Conservation (phyloP, 2,113 vertebrate genomes). For the Pterophyllum scalare region DNA sequence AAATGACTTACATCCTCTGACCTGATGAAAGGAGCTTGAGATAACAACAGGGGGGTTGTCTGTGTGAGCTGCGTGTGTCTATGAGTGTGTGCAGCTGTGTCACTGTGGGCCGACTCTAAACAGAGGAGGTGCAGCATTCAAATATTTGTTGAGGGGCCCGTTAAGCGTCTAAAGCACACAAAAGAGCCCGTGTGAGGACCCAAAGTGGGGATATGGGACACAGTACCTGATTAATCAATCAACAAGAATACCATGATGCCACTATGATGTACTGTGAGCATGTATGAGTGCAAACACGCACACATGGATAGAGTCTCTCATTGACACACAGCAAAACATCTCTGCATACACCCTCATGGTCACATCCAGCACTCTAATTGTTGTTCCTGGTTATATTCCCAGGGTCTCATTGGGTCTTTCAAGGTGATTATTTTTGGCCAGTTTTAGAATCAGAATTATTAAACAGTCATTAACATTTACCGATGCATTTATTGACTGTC, state of each 20-base stretch:
- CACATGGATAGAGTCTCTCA: not conserved
- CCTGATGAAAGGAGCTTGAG: not conserved
- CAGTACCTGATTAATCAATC: slow-evolving; percentile 69
- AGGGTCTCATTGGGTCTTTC: not conserved
- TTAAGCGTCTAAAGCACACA: slow-evolving; percentile 52
- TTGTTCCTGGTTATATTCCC: not conserved
- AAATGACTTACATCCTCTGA: not conserved
- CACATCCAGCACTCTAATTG: not conserved
- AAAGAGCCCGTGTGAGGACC: slow-evolving; percentile 26
- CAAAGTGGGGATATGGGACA: slow-evolving; percentile 2
- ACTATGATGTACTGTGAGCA: slow-evolving; percentile 31
- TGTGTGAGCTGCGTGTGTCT: not conserved
- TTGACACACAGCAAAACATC: not conserved
- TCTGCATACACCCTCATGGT: not conserved
- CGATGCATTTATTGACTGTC: not conserved
- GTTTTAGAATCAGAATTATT: not conserved
- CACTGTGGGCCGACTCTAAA: not conserved
- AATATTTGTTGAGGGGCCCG: slow-evolving; percentile 70
- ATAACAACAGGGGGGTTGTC: not conserved
- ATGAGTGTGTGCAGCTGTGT: slow-evolving; percentile 8
- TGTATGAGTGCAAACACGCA: slow-evolving; percentile 28
- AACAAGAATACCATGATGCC: slow-evolving; percentile 22
- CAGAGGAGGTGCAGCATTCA: slow-evolving; percentile 28
- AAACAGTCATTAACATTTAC: not conserved
- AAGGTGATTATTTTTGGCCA: not conserved